Base-by-base conservation (phyloP, 2,888 invertebrate genomes). In the Drosophila algonquin region DNA sequence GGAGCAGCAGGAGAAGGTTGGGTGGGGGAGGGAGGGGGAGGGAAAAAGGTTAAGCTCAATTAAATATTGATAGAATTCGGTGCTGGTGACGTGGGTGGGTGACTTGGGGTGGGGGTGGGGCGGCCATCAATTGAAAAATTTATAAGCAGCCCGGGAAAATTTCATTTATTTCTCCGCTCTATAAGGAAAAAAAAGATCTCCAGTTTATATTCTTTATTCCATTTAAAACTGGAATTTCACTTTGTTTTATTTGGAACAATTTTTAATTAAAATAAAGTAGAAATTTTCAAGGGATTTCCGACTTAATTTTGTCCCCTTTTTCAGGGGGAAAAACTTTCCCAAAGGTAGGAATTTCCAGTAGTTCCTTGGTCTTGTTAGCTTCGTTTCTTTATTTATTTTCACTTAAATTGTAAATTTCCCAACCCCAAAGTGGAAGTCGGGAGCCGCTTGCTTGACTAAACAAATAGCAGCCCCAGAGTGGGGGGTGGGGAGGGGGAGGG, bases 1-100 rank as follows among this genome's bases (percentile, higher is more conserved):
- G 18, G 18, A 3, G 12, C 12, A 3, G 35, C 35, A 35, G 40
- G 40, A 21, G 21, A 21, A 21, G 21, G 21, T n/a, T n/a, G n/a
- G n/a, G n/a, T n/a, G n/a, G n/a, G n/a, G n/a, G 27, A 27, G 27
- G 1, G 27, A 27, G 27, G 1, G 27, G 1, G 27, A 27, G 21
- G 57, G 44, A 64, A 78, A 85, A 87, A 85, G 87, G 87, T 86
- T 82, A 67, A 77, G 67, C 68, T 62, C 79, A 86, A 87, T 86
- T 86, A 86, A 86, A 87, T 86, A 86, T 86, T 86, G 79, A 86
- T 87, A 71, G 79, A 53, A 27, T 51, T 45, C 52, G 48, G 30
- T 27, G 21, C 21, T 27, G 12, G 9, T 59, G 61, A 74, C 73
- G 57, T 53, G 8, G 7, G 21, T 21, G 21, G 75, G 48, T 1